These are phyloP conservation scores for Anthopleura xanthogrammica DNA, from an alignment of 92 coral and sea anemone genomes.

Conservation along the genomic window DNA sequence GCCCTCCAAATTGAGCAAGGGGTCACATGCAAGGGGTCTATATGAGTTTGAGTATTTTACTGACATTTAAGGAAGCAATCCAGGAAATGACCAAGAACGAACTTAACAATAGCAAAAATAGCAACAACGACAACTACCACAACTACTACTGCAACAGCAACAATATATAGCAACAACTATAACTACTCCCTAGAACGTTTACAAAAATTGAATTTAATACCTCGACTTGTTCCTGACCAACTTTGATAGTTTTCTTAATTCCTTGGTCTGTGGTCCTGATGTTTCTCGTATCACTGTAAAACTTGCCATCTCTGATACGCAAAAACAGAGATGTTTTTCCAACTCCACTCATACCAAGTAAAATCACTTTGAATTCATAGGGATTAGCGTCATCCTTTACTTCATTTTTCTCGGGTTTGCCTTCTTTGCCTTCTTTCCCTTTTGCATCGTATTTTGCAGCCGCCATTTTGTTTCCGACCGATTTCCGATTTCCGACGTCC, in stretches of 20 bases:
- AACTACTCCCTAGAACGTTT: too few species aligned
- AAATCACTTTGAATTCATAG: conserved; percentile 58
- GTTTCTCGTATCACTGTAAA: conserved; percentile 41
- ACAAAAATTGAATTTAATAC: not conserved
- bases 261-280: not conserved
- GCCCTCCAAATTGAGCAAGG: too few species aligned
- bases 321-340: conserved; percentile 82
- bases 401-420: not conserved
- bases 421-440: not conserved
- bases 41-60: too few species aligned
- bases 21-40: too few species aligned
- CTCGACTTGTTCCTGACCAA: not conserved
- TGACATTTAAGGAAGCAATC: too few species aligned
- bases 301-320: conserved; percentile 62
- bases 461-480: not conserved
- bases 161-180: too few species aligned
- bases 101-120: too few species aligned
- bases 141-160: too few species aligned
- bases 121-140: too few species aligned
- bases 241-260: not conserved
- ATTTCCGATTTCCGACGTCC: too few species aligned
- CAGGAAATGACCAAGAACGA: too few species aligned
- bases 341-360: conserved; percentile 77
- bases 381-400: not conserved
- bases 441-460: not conserved